Conservation (phyloP, 2,113 vertebrate genomes). For the Apeltes quadracus region DNA sequence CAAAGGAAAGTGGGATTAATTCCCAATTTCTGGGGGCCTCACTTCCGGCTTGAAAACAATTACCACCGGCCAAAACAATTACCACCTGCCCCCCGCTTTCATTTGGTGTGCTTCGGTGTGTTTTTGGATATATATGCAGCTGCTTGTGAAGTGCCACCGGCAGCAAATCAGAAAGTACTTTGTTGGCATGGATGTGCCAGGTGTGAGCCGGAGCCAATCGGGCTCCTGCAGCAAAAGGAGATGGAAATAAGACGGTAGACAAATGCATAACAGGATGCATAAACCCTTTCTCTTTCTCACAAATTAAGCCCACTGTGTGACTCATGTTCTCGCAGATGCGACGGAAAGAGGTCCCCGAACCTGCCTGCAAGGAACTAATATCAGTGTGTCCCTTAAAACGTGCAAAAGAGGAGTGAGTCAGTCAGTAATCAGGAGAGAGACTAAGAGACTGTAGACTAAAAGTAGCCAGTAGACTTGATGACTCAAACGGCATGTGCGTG, state of each 20-base stretch:
- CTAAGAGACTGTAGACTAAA: constrained; percentile 11
- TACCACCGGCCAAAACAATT: constrained; percentile 10
- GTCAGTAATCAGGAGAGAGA: background rate
- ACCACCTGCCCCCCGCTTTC: background rate
- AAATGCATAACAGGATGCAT: constrained; percentile 76
- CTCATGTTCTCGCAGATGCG: constrained; percentile 69
- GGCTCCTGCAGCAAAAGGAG: constrained; percentile 70
- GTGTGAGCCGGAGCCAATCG: constrained; percentile 52
- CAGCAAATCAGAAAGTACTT: constrained; percentile 52
- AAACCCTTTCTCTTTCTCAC: constrained; percentile 62
- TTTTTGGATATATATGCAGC: constrained; percentile 22
- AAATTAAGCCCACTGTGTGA: constrained; percentile 42
- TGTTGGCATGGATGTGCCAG: constrained; percentile 64
- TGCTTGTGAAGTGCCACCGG: constrained; percentile 42
- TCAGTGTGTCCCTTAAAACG: constrained; percentile 8
- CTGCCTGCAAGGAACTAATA: constrained; percentile 7
- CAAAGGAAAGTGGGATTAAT: background rate
- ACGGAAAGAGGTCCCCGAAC: constrained; percentile 54
- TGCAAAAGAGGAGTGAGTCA: constrained; percentile 2
- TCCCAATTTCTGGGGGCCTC: background rate
- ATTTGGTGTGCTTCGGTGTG: constrained; percentile 5
- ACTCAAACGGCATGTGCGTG: constrained; percentile 32
- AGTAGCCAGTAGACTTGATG: constrained; percentile 29
- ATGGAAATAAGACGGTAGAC: constrained; percentile 64
- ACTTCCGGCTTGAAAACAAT: constrained; percentile 23